Evolutionary conservation across 2,888 invertebrate species (phyloP).

Genomic region (Meta bourneti): DNA sequence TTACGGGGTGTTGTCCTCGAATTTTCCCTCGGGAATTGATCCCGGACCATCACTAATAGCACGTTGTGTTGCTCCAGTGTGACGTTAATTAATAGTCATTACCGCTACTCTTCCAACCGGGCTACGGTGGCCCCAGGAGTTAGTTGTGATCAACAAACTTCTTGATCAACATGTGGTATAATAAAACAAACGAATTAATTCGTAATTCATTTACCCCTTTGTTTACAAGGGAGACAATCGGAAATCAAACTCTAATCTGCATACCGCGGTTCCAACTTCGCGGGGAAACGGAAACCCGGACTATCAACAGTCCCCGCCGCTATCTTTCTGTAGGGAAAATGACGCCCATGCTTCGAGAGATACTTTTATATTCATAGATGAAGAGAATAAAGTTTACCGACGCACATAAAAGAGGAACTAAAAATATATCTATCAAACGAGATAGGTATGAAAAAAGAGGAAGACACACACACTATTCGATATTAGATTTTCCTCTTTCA

Average conservation of each 20-base stretch:
- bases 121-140: neutral
- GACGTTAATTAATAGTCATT: too few relatives aligned
- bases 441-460: conserved; percentile 33
- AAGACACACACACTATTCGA: conserved; percentile 58
- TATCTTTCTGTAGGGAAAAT: neutral
- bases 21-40: too few relatives aligned
- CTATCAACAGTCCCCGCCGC: neutral
- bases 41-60: too few relatives aligned
- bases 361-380: conserved; percentile 32
- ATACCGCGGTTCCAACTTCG: neutral
- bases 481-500: conserved; percentile 61
- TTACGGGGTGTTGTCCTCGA: too few relatives aligned
- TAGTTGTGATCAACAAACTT: neutral
- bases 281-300: neutral
- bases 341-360: neutral
- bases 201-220: too few relatives aligned
- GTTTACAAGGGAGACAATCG: too few relatives aligned
- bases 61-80: too few relatives aligned
- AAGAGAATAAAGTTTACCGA: conserved; percentile 31
- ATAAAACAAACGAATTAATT: neutral
- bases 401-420: conserved; percentile 1
- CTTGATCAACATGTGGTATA: neutral
- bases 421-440: conserved; percentile 27
- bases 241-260: conserved; percentile 1
- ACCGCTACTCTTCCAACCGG: too few relatives aligned